Base-by-base conservation (phyloP, 2,888 invertebrate genomes). In the Cataglyphis cursor region DNA sequence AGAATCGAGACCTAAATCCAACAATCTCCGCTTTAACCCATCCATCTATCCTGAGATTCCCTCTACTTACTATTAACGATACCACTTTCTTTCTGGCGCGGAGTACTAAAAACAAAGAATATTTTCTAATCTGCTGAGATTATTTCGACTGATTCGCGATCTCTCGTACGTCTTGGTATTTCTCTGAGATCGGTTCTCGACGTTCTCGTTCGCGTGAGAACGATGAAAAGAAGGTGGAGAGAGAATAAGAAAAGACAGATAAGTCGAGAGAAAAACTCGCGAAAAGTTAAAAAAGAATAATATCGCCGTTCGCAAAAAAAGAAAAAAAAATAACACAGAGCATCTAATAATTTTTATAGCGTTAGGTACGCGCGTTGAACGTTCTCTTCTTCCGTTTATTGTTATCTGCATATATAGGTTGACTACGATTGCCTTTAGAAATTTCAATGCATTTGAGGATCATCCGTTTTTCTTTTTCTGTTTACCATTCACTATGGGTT, bases 401-500 rank as follows among this genome's bases (percentile, higher is more conserved):
- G 59, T 70, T 85, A 59, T 75, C 74, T 74, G 44, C 62, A 66
- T 78, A 66, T 78, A 64, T 87, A 87, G 88, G 85, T 88, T 83
- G 87, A 86, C 84, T 81, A 87, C 73, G 51, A 64, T 61, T 83
- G 78, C 72, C 82, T 72, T 76, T 80, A 72, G 83, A 83, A 81
- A 86, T 85, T 84, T 89, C 88, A 78, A 75, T 86, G 86, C 90
- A 82, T 89, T 89, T 83, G 82, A 85, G 81, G 81, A 81, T 80
- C 89, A 86, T 88, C 86, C 84, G 57, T 87, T 85, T 86, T 84
- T 83, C 78, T 83, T 75, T 86, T 88, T 85, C 86, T 83, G 81
- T 74, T 85, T 85, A 85, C 83, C 84, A 88, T 87, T 90, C 84
- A 86, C 87, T 92, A 91, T 93, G 87, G 89, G 90, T 90, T 90